phyloP scores from a whole-genome alignment of 2,888 invertebrate genomes.

The Gymnosoma rotundatum region DNA sequence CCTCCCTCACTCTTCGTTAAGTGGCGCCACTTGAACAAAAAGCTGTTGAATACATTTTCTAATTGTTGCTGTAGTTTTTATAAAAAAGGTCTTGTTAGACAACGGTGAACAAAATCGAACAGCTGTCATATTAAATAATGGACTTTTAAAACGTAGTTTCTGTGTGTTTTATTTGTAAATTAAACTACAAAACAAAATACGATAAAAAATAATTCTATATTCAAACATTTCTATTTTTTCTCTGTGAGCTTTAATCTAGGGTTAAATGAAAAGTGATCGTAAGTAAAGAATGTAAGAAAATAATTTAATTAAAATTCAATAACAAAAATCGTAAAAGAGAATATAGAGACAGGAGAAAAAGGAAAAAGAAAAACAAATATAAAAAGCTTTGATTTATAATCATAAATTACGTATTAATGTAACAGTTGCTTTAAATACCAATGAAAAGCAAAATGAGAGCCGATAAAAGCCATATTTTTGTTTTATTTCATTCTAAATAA shows the following conservation, averaged over 20 bases:
- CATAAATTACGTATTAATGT: neutral
- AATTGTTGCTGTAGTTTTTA: conserved; percentile 21
- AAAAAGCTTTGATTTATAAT: neutral
- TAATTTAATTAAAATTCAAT: conserved; percentile 12
- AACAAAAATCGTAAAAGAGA: conserved; percentile 12
- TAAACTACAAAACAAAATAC: neutral
- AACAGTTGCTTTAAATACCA: conserved; percentile 12
- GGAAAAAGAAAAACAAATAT: neutral
- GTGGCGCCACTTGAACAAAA: conserved; percentile 62
- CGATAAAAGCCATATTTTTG: neutral
- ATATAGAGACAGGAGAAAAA: neutral
- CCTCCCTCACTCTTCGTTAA: conserved; percentile 26
- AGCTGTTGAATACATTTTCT: conserved; percentile 5
- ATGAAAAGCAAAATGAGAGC: conserved; percentile 52
- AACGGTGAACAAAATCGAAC: conserved; percentile 37
- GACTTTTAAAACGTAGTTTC: conserved; percentile 10
- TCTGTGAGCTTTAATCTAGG: neutral
- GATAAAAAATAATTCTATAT: conserved; percentile 7
- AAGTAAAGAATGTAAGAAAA: conserved; percentile 21
- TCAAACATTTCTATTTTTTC: conserved; percentile 12
- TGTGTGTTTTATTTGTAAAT: conserved; percentile 7
- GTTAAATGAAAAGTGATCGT: conserved; percentile 49
- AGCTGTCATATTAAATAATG: conserved; percentile 60
- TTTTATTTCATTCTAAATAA: neutral
- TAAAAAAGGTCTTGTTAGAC: conserved; percentile 2